Evolutionary conservation across 1,140 invertebrate species (phyloP).

Genomic region (Bombus balteatus): DNA sequence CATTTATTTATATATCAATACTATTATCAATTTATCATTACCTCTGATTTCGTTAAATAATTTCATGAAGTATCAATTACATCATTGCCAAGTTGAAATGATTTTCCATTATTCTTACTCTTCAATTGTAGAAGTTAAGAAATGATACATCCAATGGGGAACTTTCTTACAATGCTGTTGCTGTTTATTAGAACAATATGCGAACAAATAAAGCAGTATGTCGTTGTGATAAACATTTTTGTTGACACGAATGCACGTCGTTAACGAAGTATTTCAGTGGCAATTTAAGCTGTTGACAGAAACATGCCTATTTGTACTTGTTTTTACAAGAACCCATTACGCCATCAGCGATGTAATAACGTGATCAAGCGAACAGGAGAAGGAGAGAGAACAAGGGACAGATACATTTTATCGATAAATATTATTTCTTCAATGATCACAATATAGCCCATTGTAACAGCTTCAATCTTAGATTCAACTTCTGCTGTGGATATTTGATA

Average conservation of each 20-base stretch:
- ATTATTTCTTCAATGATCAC: background rate
- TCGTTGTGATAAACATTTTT: conserved; percentile 1
- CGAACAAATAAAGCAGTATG: background rate
- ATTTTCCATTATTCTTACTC: background rate
- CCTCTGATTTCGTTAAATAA: background rate
- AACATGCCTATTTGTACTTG: conserved; percentile 35
- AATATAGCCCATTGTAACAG: background rate
- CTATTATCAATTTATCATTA: background rate
- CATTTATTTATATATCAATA: conserved; percentile 1
- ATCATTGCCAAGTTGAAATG: background rate
- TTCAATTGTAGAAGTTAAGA: background rate
- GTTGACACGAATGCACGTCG: background rate
- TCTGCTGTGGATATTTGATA: background rate
- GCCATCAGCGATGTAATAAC: conserved; percentile 3
- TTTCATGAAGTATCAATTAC: background rate
- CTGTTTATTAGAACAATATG: background rate
- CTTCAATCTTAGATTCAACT: background rate
- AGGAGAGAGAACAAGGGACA: background rate
- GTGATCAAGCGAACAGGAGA: background rate
- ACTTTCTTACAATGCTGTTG: background rate
- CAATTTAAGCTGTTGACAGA: conserved; percentile 40
- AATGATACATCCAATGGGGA: background rate
- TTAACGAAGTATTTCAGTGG: conserved; percentile 4
- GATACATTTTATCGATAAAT: conserved; percentile 35
- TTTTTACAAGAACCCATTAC: conserved; percentile 16